Evolutionary conservation across 1,140 invertebrate species (phyloP), one percentile per base, ranked within the genome.

Genomic region (Oryctes rhinoceros): DNA sequence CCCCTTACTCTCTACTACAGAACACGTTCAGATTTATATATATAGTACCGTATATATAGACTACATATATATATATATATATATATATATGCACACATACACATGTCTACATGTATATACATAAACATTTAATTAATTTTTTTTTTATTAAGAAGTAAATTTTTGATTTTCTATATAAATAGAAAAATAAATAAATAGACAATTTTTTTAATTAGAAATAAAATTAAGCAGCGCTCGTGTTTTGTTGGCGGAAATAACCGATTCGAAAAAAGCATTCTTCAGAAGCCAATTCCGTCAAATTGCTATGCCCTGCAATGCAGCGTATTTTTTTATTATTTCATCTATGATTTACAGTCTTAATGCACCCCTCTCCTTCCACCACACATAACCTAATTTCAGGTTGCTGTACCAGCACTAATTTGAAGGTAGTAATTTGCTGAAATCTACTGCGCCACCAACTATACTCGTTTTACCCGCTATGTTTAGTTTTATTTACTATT

Each of bases 1-100:
- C 80, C 81, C 80, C 80, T 78, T 80, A 79, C 76, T 80, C 79
- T 76, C 76, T 79, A 82, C 76, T 78, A 74, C 79, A 80, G 81
- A 76, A 81, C 81, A 74, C 78, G 78, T 82, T 78, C 79, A 79
- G 78, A 78, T 78, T 78, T 78, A 78, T 78, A 78, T 78, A 78
- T 78, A 35, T 67, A 24, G 49, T 18, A 49, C 39, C 30, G 65
- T 53, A 37, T 59, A 59, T 59, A 78, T 24, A 67, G 5, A 67
- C 20, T 67, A 67, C 18, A 67, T 67, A 20, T 67, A 67, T 67
- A 67, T 67, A 67, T 67, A 67, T 9, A 10, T n/a, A n/a, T n/a
- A n/a, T n/a, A n/a, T n/a, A n/a, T n/a, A 65, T 65, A 48, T 65
- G 18, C 18, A 67, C 9, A 11, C 5, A 44, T 3, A 44, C 39